Conservation (phyloP, 2,797 vertebrate species). For the Alca torda region DNA sequence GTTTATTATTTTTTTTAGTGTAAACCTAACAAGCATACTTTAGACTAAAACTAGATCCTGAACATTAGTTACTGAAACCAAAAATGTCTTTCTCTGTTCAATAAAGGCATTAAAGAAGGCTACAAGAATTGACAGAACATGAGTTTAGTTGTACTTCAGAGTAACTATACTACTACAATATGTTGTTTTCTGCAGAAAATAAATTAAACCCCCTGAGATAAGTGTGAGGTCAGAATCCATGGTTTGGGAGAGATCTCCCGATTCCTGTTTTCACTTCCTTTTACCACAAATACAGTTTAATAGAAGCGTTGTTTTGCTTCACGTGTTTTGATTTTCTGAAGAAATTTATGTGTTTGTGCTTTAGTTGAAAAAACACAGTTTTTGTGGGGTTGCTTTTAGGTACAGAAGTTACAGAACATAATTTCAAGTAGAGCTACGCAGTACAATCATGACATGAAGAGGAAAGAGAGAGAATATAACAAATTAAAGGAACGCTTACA, state of each 20-base stretch:
- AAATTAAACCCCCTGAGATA: not conserved
- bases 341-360: not conserved
- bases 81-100: not conserved
- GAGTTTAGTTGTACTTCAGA: not conserved
- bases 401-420: conserved; percentile 94
- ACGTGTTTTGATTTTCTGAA: not conserved
- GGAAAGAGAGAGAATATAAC: conserved; percentile 91
- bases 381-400: conserved; percentile 74
- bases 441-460: conserved; percentile 95
- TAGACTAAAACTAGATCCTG: not conserved
- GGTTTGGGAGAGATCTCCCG: not conserved
- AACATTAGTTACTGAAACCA: not conserved
- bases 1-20: not conserved
- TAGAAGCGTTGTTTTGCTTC: not conserved
- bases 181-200: not conserved
- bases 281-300: not conserved
- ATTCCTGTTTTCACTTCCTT: not conserved
- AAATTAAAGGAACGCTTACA: conserved; percentile 94
- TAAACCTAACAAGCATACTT: not conserved
- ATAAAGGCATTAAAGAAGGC: not conserved
- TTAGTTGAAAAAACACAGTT: not conserved
- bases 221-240: not conserved
- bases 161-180: not conserved
- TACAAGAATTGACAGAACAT: not conserved
- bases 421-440: conserved; percentile 93